These are phyloP conservation scores for Epizoanthus stellaris DNA, from an alignment of 92 coral and sea anemone genomes.

Conservation along the genomic window DNA sequence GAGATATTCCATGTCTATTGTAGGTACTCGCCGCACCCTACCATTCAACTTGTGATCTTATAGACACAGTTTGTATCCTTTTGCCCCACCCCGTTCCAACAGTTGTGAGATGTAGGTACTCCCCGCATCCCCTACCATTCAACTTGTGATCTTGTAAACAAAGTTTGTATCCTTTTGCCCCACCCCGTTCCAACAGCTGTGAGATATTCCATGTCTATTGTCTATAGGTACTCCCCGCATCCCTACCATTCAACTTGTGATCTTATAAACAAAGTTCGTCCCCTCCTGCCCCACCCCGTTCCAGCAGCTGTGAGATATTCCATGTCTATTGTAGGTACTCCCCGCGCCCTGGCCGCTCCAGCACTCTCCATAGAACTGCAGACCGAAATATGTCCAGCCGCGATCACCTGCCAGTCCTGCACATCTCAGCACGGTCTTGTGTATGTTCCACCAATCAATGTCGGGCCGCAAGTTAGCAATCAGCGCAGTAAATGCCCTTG, in stretches of 20 bases:
- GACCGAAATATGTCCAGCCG: slow-evolving; percentile 47
- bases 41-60: neutral
- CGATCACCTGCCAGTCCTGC: slow-evolving; percentile 31
- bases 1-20: no score
- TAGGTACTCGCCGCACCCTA: slow-evolving; percentile 25
- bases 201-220: slow-evolving; percentile 18
- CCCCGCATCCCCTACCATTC: neutral
- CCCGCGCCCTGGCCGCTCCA: slow-evolving; percentile 41
- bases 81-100: slow-evolving; percentile 51
- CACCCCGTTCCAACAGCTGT: slow-evolving; percentile 41
- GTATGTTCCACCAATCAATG: slow-evolving; percentile 49
- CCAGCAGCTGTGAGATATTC: slow-evolving; percentile 27
- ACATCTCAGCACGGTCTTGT: slow-evolving; percentile 36
- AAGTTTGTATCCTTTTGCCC: slow-evolving; percentile 44
- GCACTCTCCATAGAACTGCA: slow-evolving; percentile 60
- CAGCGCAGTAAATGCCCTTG: slow-evolving; percentile 25
- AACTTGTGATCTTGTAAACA: slow-evolving; percentile 26
- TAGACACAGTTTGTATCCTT: slow-evolving; percentile 46
- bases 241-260: neutral
- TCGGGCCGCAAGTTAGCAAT: slow-evolving; percentile 25
- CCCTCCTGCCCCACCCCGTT: slow-evolving; percentile 39
- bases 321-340: slow-evolving; percentile 34
- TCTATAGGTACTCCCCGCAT: slow-evolving; percentile 33
- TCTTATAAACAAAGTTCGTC: slow-evolving; percentile 49
- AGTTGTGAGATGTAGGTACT: slow-evolving; percentile 6